These are phyloP conservation scores for Leptosomus discolor DNA, from an alignment of 2,113 vertebrate species.

Conservation along the genomic window DNA sequence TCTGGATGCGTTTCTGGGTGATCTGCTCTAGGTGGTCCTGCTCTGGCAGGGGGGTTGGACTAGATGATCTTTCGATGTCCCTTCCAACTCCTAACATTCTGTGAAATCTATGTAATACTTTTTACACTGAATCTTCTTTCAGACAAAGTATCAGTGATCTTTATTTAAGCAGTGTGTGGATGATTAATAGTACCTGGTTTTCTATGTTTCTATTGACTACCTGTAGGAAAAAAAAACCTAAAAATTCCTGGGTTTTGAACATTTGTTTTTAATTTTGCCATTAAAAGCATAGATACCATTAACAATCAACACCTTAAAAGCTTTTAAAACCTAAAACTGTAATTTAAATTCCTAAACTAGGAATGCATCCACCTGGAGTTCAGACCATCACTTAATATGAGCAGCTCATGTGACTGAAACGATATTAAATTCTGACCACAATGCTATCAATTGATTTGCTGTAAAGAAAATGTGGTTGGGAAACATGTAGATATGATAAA, in stretches of 20 bases:
- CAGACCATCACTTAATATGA: background rate
- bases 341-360: background rate
- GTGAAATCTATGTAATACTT: too few species aligned
- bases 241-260: accelerated
- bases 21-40: too few species aligned
- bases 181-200: accelerated
- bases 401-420: background rate
- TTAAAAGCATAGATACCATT: background rate
- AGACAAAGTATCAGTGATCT: background rate
- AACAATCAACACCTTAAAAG: background rate
- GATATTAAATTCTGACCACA: background rate
- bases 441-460: background rate
- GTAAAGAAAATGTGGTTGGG: background rate
- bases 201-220: background rate
- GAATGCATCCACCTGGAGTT: background rate
- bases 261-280: background rate
- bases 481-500: background rate
- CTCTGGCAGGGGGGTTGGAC: too few species aligned
- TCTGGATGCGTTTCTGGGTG: too few species aligned
- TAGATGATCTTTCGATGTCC: too few species aligned
- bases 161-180: background rate
- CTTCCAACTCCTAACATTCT: too few species aligned
- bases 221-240: background rate
- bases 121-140: background rate
- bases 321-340: background rate